phyloP scores from a whole-genome alignment of 2,797 vertebrate species.

The Tiaroga cobitis region DNA sequence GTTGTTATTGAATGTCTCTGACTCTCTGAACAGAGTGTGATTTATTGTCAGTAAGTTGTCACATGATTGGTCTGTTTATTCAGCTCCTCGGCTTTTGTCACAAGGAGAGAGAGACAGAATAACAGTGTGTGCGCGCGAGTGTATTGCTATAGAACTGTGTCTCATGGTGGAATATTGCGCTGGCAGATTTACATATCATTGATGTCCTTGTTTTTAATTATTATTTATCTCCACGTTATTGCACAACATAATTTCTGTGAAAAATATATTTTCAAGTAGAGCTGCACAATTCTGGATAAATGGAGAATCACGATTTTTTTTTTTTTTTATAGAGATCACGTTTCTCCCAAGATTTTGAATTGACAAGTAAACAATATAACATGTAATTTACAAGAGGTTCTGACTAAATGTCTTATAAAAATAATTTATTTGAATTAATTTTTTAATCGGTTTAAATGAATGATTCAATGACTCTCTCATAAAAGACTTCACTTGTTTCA shows the following conservation, averaged over 20 bases:
- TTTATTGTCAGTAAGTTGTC: conserved; percentile 55
- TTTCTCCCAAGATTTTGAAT: background rate
- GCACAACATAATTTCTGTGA: background rate
- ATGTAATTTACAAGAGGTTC: background rate
- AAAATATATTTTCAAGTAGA: background rate
- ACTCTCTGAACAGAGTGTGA: conserved; percentile 51
- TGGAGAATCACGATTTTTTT: background rate
- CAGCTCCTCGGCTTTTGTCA: conserved; percentile 46
- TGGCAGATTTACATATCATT: background rate
- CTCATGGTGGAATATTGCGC: background rate
- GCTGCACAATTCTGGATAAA: background rate
- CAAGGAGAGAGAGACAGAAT: conserved; percentile 14
- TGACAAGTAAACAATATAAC: background rate
- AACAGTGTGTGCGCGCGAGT: conserved; percentile 15
- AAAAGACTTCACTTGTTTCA: background rate
- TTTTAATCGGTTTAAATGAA: background rate
- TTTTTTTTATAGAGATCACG: background rate
- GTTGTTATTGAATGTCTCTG: conserved; percentile 37
- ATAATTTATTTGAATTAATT: background rate
- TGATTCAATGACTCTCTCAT: background rate
- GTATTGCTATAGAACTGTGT: conserved; percentile 13
- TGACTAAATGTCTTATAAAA: background rate
- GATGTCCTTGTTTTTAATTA: background rate
- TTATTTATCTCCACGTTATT: background rate
- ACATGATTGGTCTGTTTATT: conserved; percentile 61